These are phyloP conservation scores for Magallana nippona DNA, from an alignment of 2,888 invertebrate genomes.

Conservation along the genomic window DNA sequence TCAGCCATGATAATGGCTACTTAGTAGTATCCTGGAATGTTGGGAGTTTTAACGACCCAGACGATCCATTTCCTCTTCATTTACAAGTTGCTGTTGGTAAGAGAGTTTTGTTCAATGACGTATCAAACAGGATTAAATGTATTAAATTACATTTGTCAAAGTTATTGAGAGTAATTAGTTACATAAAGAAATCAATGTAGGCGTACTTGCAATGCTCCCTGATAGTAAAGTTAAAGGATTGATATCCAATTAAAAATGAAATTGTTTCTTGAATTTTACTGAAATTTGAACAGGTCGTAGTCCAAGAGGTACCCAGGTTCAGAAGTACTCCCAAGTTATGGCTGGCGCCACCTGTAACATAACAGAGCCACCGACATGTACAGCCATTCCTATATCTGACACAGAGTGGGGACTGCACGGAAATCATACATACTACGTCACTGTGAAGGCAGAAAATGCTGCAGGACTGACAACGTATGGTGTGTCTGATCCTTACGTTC, in stretches of 20 bases:
- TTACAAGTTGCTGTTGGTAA: slow-evolving; percentile 57
- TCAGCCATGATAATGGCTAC: slow-evolving; percentile 26
- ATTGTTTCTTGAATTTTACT: too few species aligned
- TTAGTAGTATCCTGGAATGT: slow-evolving; percentile 55
- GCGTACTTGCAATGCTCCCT: too few species aligned
- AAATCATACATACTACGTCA: slow-evolving; percentile 52
- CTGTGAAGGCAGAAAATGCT: slow-evolving; percentile 55
- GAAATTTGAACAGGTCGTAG: slow-evolving; percentile 37
- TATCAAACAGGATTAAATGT: too few species aligned
- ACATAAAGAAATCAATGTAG: too few species aligned
- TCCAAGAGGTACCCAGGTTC: slow-evolving; percentile 37
- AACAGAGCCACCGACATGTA: slow-evolving; percentile 45
- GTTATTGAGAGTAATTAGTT: too few species aligned
- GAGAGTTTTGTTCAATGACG: not conserved
- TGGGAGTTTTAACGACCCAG: slow-evolving; percentile 54
- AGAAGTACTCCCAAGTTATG: slow-evolving; percentile 33
- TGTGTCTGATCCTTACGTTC: slow-evolving; percentile 51
- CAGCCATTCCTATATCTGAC: slow-evolving; percentile 44
- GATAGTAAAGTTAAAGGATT: too few species aligned
- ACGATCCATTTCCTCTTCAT: slow-evolving; percentile 51
- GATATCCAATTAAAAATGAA: too few species aligned
- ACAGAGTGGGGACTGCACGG: slow-evolving; percentile 56
- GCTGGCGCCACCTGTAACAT: slow-evolving; percentile 37
- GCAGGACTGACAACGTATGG: slow-evolving; percentile 46
- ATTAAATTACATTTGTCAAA: not conserved